phyloP scores from a whole-genome alignment of 1,140 invertebrate genomes.

The Orchesella cincta region DNA sequence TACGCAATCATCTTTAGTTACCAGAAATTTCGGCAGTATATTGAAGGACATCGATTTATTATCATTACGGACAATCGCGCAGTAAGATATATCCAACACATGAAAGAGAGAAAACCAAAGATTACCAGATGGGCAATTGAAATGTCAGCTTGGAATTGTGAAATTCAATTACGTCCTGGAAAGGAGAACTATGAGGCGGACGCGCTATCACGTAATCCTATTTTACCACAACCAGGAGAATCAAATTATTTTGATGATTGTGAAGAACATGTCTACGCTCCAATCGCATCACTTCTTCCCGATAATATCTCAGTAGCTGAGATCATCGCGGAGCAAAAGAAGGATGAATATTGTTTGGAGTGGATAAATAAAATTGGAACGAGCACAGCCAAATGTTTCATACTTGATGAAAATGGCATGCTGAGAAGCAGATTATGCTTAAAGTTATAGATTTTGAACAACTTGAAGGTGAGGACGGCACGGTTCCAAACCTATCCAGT shows the following conservation, averaged over 20 bases:
- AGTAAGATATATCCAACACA: slow-evolving; percentile 56
- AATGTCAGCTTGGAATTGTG: slow-evolving; percentile 59
- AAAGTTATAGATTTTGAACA: no score
- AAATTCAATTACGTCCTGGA: slow-evolving; percentile 55
- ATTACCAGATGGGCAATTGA: slow-evolving; percentile 59
- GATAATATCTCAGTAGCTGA: neutral
- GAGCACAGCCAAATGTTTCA: no score
- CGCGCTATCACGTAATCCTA: slow-evolving; percentile 12
- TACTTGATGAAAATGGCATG: no score
- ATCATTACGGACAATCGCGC: slow-evolving; percentile 61
- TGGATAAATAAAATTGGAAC: no score
- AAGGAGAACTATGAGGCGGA: slow-evolving; percentile 3
- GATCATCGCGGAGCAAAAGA: neutral
- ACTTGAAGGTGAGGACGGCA: no score
- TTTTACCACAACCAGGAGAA: neutral
- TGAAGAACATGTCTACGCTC: neutral
- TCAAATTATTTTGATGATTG: neutral
- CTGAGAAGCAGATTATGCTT: no score
- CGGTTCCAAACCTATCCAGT: no score
- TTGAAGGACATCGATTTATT: slow-evolving; percentile 59
- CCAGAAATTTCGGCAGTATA: slow-evolving; percentile 58
- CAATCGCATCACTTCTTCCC: neutral
- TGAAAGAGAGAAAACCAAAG: slow-evolving; percentile 56
- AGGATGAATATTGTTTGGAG: neutral
- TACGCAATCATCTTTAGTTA: slow-evolving; percentile 60